A percentile compares a stretch with the other conserved stretches of the same genome.
Conservation (phyloP, 2,888 invertebrate species). For the Siphlonurus alternatus region DNA sequence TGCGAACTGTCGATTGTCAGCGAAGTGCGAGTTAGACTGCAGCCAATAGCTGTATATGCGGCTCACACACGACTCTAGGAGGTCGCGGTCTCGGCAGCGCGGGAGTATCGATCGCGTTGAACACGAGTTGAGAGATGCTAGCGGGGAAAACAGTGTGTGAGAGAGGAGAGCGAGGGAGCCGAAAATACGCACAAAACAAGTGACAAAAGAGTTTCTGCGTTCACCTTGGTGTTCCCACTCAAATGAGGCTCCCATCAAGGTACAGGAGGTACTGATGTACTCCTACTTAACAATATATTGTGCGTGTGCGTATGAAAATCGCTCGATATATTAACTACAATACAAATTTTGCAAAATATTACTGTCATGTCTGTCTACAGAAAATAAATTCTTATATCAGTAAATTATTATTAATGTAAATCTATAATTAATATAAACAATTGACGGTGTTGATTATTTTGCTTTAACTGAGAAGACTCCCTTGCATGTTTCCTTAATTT, state of each 20-base stretch:
- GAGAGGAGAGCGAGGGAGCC: neutral
- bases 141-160: neutral
- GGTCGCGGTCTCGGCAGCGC: neutral
- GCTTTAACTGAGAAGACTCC: too few relatives aligned
- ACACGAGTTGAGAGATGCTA: neutral
- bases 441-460: too few relatives aligned
- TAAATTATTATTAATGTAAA: too few relatives aligned
- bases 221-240: conserved; percentile 2
- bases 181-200: conserved; percentile 3
- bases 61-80: neutral
- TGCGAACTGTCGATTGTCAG: conserved; percentile 10
- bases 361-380: too few relatives aligned
- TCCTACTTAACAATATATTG: neutral
- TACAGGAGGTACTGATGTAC: neutral
- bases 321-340: too few relatives aligned
- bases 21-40: conserved; percentile 8
- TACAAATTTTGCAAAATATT: too few relatives aligned
- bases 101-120: neutral
- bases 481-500: too few relatives aligned
- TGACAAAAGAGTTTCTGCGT: conserved; percentile 2
- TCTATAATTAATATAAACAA: too few relatives aligned
- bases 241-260: neutral
- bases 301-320: conserved; percentile 1
- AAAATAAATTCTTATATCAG: too few relatives aligned
- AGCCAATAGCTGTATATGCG: conserved; percentile 6